These are phyloP conservation scores for Folsomia manolachei DNA, from an alignment of 2,888 invertebrate genomes.

Conservation along the genomic window DNA sequence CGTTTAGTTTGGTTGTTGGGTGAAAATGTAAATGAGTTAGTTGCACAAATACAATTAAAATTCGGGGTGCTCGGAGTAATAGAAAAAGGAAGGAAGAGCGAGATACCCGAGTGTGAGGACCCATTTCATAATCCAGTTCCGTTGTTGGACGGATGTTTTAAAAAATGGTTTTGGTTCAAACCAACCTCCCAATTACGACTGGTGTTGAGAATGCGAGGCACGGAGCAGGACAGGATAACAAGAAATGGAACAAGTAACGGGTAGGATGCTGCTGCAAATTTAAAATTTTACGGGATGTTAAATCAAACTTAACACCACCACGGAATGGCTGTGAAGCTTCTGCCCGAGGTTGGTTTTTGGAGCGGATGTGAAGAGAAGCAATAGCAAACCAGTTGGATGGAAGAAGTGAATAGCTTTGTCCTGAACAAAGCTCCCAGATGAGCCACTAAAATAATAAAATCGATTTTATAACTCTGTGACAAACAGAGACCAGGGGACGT, in stretches of 20 bases:
- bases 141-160: not conserved
- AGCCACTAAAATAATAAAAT: conserved; percentile 48
- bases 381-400: not conserved
- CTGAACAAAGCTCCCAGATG: conserved; percentile 40
- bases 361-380: conserved; percentile 7
- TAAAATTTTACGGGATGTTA: conserved; percentile 21
- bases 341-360: not conserved
- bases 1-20: not conserved
- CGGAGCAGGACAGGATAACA: not conserved
- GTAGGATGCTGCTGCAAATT: conserved; percentile 6
- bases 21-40: not conserved
- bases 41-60: not conserved
- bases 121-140: not conserved
- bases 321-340: not conserved
- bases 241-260: not conserved
- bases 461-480: conserved; percentile 43
- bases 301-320: conserved; percentile 11
- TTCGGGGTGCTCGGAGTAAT: not conserved
- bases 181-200: not conserved
- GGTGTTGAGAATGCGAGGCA: not conserved
- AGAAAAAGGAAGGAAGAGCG: too few relatives aligned
- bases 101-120: not conserved
- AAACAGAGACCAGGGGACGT: conserved; percentile 21
- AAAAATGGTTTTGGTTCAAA: not conserved
- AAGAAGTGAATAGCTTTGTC: not conserved